A percentile compares a stretch with the other conserved stretches of the same genome.
These are phyloP conservation scores for Oncorhynchus kisutch DNA, from an alignment of 2,113 vertebrate species.

Conservation along the genomic window DNA sequence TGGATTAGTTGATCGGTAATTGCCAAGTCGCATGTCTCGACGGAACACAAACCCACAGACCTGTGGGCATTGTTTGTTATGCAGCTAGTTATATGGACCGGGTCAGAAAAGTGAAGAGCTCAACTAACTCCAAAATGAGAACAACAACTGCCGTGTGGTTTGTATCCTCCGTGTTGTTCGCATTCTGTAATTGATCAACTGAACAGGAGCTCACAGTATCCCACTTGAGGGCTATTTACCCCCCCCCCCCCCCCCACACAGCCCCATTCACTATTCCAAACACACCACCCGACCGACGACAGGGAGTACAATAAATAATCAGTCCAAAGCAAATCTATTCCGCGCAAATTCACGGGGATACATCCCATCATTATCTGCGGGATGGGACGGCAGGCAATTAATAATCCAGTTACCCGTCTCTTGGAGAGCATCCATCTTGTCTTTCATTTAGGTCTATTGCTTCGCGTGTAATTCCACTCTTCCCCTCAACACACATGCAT, in stretches of 20 bases:
- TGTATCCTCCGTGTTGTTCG: slow-evolving; percentile 1
- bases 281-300: slow-evolving; percentile 76
- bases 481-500: background rate
- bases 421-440: slow-evolving; percentile 73
- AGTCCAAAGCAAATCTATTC: slow-evolving; percentile 88
- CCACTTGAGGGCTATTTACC: slow-evolving; percentile 18
- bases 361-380: slow-evolving; percentile 84
- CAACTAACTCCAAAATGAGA: background rate
- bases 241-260: background rate
- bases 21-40: background rate
- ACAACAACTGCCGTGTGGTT: background rate
- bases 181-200: slow-evolving; percentile 2
- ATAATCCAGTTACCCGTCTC: slow-evolving; percentile 78
- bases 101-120: slow-evolving; percentile 14
- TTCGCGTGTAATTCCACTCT: slow-evolving; percentile 20
- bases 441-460: slow-evolving; percentile 77
- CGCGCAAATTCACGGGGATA: slow-evolving; percentile 85
- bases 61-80: slow-evolving; percentile 24
- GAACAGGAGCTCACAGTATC: slow-evolving; percentile 26
- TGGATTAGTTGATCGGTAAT: slow-evolving; percentile 53
- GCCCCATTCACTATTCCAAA: slow-evolving; percentile 75
- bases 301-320: slow-evolving; percentile 86
- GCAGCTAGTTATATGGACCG: slow-evolving; percentile 29
- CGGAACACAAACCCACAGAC: slow-evolving; percentile 11
- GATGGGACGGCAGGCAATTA: slow-evolving; percentile 85